phyloP scores from a whole-genome alignment of 2,797 vertebrate species.

The Antennarius maculatus region DNA sequence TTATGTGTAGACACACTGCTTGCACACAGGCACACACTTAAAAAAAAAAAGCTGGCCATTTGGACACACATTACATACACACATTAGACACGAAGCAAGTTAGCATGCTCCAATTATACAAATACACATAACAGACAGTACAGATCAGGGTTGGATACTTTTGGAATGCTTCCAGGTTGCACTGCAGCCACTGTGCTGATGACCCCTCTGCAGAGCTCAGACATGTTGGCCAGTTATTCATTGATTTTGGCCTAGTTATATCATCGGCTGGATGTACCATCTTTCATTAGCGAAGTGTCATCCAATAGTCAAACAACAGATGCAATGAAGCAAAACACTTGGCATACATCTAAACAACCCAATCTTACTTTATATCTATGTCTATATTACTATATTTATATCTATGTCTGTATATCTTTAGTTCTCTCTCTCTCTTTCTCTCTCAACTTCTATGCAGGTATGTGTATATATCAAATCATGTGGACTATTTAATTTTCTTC shows the following conservation, averaged over 20 bases:
- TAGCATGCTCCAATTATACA: conserved; percentile 77
- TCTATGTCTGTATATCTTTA: too few species aligned
- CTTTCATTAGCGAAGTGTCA: conserved; percentile 59
- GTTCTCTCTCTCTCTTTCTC: too few species aligned
- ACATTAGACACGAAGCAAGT: conserved; percentile 63
- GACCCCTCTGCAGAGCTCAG: conserved; percentile 62
- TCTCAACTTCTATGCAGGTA: too few species aligned
- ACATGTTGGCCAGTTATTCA: conserved; percentile 63
- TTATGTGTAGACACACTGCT: conserved; percentile 47
- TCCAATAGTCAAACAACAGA: conserved; percentile 51
- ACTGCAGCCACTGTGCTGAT: conserved; percentile 59
- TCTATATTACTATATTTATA: too few species aligned
- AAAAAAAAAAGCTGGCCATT: conserved; percentile 30
- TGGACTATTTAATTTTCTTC: background rate
- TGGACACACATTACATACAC: conserved; percentile 43
- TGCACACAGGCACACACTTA: conserved; percentile 1
- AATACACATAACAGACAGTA: conserved; percentile 60
- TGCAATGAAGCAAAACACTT: conserved; percentile 23
- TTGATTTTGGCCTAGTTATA: conserved; percentile 68
- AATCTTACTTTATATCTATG: background rate
- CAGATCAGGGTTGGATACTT: conserved; percentile 55
- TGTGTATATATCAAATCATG: background rate
- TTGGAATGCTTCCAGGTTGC: conserved; percentile 68
- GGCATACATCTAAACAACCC: conserved; percentile 11
- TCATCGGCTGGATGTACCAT: conserved; percentile 58